phyloP scores from a whole-genome alignment of 2,797 vertebrate genomes.

The Sebastes umbrosus region DNA sequence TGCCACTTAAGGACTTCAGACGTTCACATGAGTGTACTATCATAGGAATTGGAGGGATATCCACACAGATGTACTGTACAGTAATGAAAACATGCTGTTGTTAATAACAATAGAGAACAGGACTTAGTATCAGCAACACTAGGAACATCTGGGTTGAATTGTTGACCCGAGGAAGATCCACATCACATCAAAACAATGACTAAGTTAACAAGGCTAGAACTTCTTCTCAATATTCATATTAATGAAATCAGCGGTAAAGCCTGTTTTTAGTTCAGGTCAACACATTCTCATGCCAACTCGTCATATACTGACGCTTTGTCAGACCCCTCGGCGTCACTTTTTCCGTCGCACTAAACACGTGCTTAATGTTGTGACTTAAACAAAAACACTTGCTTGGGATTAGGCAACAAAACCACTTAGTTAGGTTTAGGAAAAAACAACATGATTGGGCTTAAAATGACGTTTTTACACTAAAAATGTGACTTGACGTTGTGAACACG shows the following conservation, averaged over 20 bases:
- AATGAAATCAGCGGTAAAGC: not conserved
- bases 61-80: not conserved
- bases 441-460: no score
- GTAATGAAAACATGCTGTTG: not conserved
- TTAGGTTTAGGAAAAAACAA: no score
- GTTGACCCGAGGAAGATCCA: not conserved
- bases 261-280: not conserved
- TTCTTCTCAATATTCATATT: not conserved
- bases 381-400: no score
- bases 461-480: no score
- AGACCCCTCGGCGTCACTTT: no score
- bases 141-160: not conserved
- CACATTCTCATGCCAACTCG: no score
- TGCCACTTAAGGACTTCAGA: not conserved
- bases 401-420: no score
- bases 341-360: no score
- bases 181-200: not conserved
- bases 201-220: not conserved
- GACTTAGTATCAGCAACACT: not conserved
- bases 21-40: not conserved
- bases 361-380: no score
- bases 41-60: not conserved
- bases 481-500: no score
- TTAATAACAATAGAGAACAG: not conserved
- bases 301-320: no score